Base-by-base conservation (phyloP, 2,113 vertebrate species). In the Pampusana beccarii region DNA sequence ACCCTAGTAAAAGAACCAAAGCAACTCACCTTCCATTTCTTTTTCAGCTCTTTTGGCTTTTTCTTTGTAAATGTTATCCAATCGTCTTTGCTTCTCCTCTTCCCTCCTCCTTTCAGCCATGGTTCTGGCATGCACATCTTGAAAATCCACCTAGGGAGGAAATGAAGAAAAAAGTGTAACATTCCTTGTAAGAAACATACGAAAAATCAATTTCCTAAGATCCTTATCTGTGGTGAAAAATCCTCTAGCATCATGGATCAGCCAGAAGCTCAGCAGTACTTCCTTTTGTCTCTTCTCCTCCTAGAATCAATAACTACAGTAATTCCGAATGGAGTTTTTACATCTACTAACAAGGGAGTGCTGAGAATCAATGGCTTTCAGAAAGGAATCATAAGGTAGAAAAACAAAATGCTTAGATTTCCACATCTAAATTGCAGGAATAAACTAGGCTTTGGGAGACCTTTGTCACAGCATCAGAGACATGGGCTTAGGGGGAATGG, bases 71-170 rank as follows among this genome's bases (percentile, higher is more conserved):
- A 99, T 97, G n/a, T 90, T 98, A 34, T 99, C 98, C 95, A 99
- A 36, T 46, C 97, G 98, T 81, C 97, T 98, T 80, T 97, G 98
- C 78, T 98, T 98, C 65, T 99, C 99, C 60, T 99, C 99, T 65
- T 98, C 98, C 62, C 98, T 98, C 72, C 95, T 98, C 72, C 99
- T 98, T 88, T 99, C 99, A 34, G 98, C 97, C 57, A 98, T 80
- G 0, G 99, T 99, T 95, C 99, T 97, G 20, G 98, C 98, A 60
- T 97, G 96, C 8, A 98, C 92, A 65, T 99, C 99, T 74, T 98
- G 98, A 95, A 99, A 99, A 95, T 99, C 99, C 86, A 99, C 98
- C 99, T 99, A 88, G 53, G n/a, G 64, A 80, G 46, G 71, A 74
- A 69, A 81, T 16, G 6, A 95, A 62, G 57, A 71, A 80, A 54